These are phyloP conservation scores for Timema cristinae DNA, from an alignment of 2,888 invertebrate genomes.

Conservation along the genomic window DNA sequence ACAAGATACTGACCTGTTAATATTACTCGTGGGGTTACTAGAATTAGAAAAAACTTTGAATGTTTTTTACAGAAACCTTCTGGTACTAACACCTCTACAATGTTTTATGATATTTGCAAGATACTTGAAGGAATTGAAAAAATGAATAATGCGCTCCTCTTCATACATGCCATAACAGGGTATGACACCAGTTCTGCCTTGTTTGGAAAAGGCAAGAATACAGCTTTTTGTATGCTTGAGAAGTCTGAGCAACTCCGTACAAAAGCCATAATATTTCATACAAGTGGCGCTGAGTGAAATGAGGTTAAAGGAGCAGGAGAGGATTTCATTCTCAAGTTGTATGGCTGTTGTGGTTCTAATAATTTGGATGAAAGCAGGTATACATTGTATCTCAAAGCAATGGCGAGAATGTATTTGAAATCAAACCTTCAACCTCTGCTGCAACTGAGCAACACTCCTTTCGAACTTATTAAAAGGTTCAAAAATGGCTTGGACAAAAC, in stretches of 20 bases:
- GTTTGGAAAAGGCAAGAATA: not conserved
- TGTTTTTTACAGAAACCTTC: not conserved
- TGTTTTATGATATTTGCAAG: not conserved
- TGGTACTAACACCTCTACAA: not conserved
- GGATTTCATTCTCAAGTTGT: constrained; percentile 9
- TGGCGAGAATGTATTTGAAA: constrained; percentile 6
- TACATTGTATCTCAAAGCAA: not conserved
- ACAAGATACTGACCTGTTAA: not conserved
- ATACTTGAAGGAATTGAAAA: not conserved
- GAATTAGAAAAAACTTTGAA: not conserved
- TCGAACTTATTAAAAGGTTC: not conserved
- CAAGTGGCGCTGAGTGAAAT: not conserved
- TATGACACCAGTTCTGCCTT: not conserved
- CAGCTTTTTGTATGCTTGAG: not conserved
- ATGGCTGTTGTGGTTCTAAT: not conserved
- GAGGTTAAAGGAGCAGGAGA: not conserved
- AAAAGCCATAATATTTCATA: not conserved
- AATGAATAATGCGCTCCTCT: not conserved
- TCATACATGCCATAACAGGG: not conserved
- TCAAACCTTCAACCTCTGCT: not conserved
- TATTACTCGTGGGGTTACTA: not conserved
- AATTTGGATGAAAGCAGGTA: constrained; percentile 8
- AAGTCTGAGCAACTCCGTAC: not conserved
- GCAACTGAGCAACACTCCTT: constrained; percentile 1
- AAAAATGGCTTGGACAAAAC: not conserved